phyloP scores from a whole-genome alignment of 2,888 invertebrate species.

The Drosophila falleni region DNA sequence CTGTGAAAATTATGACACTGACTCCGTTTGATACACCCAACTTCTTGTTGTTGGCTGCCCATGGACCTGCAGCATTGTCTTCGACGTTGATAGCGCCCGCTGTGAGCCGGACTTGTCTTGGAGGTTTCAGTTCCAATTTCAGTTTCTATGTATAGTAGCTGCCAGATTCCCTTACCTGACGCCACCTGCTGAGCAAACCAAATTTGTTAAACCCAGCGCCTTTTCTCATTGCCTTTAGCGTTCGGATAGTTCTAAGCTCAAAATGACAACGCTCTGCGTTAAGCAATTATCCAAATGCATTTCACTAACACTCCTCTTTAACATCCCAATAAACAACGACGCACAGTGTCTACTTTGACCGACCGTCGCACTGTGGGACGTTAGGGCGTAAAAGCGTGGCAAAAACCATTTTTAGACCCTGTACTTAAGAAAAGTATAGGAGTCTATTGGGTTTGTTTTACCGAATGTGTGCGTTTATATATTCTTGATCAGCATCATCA shows the following conservation, averaged over 20 bases:
- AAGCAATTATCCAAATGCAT: conserved; percentile 52
- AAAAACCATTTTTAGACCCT: no score
- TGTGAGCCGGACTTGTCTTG: conserved; percentile 42
- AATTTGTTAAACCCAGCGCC: conserved; percentile 76
- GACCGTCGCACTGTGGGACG: no score
- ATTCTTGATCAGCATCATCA: no score
- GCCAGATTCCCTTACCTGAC: neutral
- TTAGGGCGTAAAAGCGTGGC: no score
- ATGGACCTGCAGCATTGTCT: conserved; percentile 76
- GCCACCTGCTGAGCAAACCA: conserved; percentile 68
- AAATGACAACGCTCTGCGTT: conserved; percentile 60
- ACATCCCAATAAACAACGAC: neutral
- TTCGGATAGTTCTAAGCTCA: conserved; percentile 3
- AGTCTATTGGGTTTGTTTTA: no score
- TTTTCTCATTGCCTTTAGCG: conserved; percentile 18
- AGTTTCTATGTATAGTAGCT: neutral
- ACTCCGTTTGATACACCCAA: conserved; percentile 80
- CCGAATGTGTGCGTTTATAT: no score
- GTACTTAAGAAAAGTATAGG: no score
- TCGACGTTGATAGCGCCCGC: conserved; percentile 79
- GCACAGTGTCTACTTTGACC: neutral
- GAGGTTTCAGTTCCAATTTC: conserved; percentile 4
- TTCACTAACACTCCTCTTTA: conserved; percentile 11
- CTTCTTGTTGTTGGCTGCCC: conserved; percentile 79
- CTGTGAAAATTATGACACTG: conserved; percentile 85